Percentiles rank a stretch among this genome's conserved stretches.
Conservation (phyloP, 2,113 vertebrate genomes). For the Tragulus kanchil region DNA sequence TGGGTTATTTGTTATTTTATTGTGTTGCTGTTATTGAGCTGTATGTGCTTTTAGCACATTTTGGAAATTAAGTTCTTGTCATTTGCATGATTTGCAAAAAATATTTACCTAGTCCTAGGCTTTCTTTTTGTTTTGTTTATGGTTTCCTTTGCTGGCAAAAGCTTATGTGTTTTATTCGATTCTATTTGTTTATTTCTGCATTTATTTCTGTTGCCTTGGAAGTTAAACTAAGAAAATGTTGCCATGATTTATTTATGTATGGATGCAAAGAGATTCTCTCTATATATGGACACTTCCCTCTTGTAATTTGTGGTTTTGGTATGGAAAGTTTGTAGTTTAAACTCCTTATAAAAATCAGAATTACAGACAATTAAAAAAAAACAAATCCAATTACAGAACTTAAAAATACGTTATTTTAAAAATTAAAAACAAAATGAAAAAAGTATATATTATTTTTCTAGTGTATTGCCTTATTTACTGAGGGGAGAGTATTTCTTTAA, state of each 20-base stretch:
- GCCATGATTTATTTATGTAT: neutral
- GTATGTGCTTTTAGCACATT: neutral
- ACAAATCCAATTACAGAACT: neutral
- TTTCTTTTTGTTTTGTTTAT: neutral
- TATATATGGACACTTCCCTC: neutral
- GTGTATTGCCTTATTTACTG: neutral
- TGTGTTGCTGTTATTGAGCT: neutral
- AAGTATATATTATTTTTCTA: too few relatives aligned
- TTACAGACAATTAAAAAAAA: neutral
- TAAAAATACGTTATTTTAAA: neutral
- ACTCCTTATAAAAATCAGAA: neutral
- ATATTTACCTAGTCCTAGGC: neutral
- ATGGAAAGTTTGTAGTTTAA: neutral
- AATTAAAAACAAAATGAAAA: too few relatives aligned
- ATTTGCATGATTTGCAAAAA: neutral
- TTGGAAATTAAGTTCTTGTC: neutral
- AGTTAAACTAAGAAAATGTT: neutral
- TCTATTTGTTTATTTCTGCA: neutral
- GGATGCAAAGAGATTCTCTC: neutral
- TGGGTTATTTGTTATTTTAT: neutral
- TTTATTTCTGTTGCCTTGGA: neutral
- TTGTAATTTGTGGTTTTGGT: neutral
- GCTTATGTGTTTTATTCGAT: neutral
- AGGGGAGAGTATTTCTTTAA: neutral
- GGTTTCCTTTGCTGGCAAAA: neutral